Evolutionary conservation across 2,113 vertebrate genomes (phyloP).

Genomic region (Ginglymostoma cirratum): DNA sequence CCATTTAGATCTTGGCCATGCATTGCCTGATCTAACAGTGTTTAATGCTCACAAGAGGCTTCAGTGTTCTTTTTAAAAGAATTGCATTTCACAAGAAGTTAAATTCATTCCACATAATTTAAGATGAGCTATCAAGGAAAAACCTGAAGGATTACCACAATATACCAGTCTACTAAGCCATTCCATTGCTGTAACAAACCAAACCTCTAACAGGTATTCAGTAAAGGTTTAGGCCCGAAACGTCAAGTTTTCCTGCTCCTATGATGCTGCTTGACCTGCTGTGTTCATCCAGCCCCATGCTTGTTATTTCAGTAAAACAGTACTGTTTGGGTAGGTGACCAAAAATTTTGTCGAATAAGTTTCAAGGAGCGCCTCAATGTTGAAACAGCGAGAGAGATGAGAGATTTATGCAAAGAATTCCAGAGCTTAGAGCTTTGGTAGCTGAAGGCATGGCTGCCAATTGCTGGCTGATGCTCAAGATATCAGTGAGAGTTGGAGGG

Average conservation of each 20-base stretch:
- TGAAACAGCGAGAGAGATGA: neutral
- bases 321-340: neutral
- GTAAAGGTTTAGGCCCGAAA: too few species aligned
- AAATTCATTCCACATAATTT: neutral
- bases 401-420: neutral
- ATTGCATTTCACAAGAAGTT: neutral
- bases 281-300: too few species aligned
- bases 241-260: too few species aligned
- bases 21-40: neutral
- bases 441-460: neutral
- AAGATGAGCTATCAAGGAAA: neutral
- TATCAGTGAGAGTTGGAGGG: neutral
- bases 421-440: neutral
- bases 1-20: neutral
- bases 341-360: too few species aligned
- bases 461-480: neutral
- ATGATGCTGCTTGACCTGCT: too few species aligned
- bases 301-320: neutral
- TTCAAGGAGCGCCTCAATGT: too few species aligned
- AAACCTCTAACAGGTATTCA: too few species aligned
- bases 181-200: too few species aligned
- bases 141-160: neutral
- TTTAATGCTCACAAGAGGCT: neutral
- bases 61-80: neutral
- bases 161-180: neutral